Evolutionary conservation across 1,140 invertebrate species (phyloP), one percentile per base, ranked within the genome.

Genomic region (Dufourea novaeangliae): DNA sequence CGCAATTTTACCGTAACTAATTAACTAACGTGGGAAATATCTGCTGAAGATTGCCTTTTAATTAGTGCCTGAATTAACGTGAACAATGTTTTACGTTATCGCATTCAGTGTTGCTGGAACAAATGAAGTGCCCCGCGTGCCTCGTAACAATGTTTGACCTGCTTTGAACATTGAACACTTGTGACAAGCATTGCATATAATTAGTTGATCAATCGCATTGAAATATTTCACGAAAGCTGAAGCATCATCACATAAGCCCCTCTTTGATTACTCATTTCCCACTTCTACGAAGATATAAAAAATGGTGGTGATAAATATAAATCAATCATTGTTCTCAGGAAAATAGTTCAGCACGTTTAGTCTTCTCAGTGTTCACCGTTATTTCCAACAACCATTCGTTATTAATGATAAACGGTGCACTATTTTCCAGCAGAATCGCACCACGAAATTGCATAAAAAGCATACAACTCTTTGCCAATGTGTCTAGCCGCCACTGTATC

Each of bases 31-130:
- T 12, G 25, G 6, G 34, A 20, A 73, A 46, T 39, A 34, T 22
- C 17, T n/a, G 44, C 11, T 12, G 17, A 73, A 52, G 59, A 52
- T 73, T 25, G 22, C 17, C 59, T 4, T 63, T 73, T 54, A 63
- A 62, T 64, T 73, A 63, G 54, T 46, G 10, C 22, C 22, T 27
- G 20, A 52, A 50, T 72, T 52, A 29, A 72, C 37, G 17, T 32
- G 20, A 20, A 44, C 44, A 29, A 34, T 46, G 37, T 52, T 63
- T 52, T 29, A 52, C 27, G 59, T 27, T 72, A 64, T 39, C 39
- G 52, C 27, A 22, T 52, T n/a, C 37, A 1, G 22, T 11, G 25
- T 29, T 41, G 56, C 27, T 29, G 32, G 1, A n/a, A 14, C 32
- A 25, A 63, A 50, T 63, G 29, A 22, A 52, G 57, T 10, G 41